Evolutionary conservation across 2,888 invertebrate species (phyloP), one percentile per base, ranked within the genome.

Genomic region (Emesis furor): DNA sequence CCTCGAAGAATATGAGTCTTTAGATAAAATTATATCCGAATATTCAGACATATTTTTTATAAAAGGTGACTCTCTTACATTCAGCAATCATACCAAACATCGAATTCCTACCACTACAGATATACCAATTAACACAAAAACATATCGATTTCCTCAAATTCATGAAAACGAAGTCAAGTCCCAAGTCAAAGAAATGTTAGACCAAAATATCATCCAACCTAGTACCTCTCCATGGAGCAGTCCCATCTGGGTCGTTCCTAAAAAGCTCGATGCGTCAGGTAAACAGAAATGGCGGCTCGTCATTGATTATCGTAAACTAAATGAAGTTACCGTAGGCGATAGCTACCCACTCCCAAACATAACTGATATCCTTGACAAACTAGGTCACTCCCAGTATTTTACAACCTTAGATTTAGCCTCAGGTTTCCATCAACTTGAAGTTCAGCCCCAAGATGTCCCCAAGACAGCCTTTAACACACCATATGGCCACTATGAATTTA

Each of bases 91-190:
- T 7, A 83, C 86, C 1, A 89, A 86, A 81, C 91, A 91, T 79
- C 24, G 35, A 35, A 92, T 92, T 55, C 74, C 77, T 17, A 90
- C 90, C 0, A 90, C 85, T 14, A 78, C 84, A 17, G 85, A 89
- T 6, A 75, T 62, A 14, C 92, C 92, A 6, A 87, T 92, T 32
- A 79, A 90, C 72, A 84, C 87, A 7, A 91, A 91, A 84, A 86
- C 89, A 1, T 92, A 92, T 76, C 71, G 92, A 71, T 91, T 89
- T 65, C 92, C 92, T 17, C 75, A 90, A 75, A 76, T 89, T 6
- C 90, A 90, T n/a, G 77, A 89, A 86, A 59, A 86, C 30, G 92
- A 92, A 86, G 90, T 92, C 4, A 82, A 87, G 68, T 35, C 79
- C 12, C 88, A 90, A 82, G 83, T 90, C 2, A 39, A 86, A 24